Conservation (phyloP, 2,113 vertebrate species). For the Grantiella picta region DNA sequence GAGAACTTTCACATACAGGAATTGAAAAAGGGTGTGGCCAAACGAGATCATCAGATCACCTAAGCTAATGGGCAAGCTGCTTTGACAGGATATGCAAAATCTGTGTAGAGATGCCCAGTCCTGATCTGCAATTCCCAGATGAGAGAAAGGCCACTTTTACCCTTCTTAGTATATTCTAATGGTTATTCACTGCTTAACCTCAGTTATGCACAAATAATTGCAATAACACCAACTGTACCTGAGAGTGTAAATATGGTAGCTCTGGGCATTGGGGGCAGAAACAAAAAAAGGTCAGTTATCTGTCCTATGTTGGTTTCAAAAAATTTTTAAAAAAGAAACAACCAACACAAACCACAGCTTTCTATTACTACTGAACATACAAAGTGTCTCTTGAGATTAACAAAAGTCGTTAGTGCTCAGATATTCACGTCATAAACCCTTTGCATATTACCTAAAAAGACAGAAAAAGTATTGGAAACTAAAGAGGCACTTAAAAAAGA, state of each 20-base stretch:
- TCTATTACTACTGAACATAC: neutral
- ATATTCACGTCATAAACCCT: neutral
- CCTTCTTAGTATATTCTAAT: neutral
- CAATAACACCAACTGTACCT: neutral
- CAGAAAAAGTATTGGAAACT: neutral
- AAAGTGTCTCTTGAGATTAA: neutral
- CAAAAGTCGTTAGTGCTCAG: neutral
- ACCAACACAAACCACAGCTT: neutral
- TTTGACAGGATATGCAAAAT: neutral
- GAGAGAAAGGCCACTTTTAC: neutral
- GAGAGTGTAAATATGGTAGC: neutral
- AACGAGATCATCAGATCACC: neutral
- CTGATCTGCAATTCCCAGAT: neutral
- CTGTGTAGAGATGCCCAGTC: neutral
- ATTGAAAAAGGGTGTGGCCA: neutral
- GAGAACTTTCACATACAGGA: neutral
- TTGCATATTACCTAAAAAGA: neutral
- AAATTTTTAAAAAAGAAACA: neutral
- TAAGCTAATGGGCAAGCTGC: neutral
- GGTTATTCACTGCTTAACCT: neutral
- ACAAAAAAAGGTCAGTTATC: neutral
- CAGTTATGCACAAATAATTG: neutral
- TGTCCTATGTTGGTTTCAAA: neutral
- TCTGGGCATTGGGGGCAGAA: neutral
- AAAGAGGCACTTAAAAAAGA: neutral